Base-by-base conservation (phyloP, 2,888 invertebrate species). In the Apeira syringaria region DNA sequence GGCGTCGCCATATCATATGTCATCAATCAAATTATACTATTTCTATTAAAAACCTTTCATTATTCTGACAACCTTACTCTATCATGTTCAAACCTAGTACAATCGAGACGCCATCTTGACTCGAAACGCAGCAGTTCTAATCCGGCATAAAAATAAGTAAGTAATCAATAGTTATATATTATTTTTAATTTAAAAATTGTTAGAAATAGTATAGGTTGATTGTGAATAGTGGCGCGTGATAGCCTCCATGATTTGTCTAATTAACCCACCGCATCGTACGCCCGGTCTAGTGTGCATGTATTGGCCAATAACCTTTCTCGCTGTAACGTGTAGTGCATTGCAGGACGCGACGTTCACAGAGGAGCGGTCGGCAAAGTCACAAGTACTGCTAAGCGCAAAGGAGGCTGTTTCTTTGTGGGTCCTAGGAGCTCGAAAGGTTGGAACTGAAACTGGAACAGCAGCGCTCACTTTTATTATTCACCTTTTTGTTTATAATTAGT, bases 391-490 rank as follows among this genome's bases (percentile, higher is more conserved):
- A 91, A 96, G 95, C 91, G 95, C 96, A 92, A 95, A 95, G 94
- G 96, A 96, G 94, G 96, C 96, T 92, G 95, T 96, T 92, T 95
- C 96, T 91, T 94, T 96, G 90, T 96, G 96, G 96, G 95, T 96
- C 91, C 95, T 96, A 92, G 96, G 96, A 93, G 95, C 95, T 92
- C 94, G 96, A 92, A 96, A 96, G 96, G 96, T 96, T 93, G 92
- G 93, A 86, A 61, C 64, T 74, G 70, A 64, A 71, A 64, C 61
- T 62, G 74, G 72, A 45, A 50, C 44, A 60, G 61, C 69, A 70
- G 68, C 69, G 67, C 62, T 71, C 70, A 71, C 68, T 64, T 61
- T 66, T 15, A 61, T 49, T 64, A 69, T 73, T 71, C 67, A 55
- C 62, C 53, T 59, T 64, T 61, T 64, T 67, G 60, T 66, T 64